A percentile compares a stretch with the other conserved stretches of the same genome.
phyloP scores from a whole-genome alignment of 2,888 invertebrate genomes.

The Cordilura impudica region DNA sequence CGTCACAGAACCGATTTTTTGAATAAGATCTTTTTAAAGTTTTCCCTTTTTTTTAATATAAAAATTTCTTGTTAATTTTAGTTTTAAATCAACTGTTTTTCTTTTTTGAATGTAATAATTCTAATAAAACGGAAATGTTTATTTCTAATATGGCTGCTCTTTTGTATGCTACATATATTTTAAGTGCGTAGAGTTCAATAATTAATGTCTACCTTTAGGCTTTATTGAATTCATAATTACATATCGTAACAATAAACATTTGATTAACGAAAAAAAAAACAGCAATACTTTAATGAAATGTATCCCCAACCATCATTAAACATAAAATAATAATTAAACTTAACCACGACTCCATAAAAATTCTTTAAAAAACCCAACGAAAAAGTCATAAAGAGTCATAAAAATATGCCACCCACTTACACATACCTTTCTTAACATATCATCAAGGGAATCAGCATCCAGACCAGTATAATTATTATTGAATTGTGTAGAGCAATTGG shows the following conservation, averaged over 20 bases:
- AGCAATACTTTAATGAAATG: no score
- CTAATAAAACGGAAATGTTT: no score
- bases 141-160: no score
- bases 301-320: background rate
- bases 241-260: background rate
- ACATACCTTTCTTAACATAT: conserved; percentile 87
- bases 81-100: no score
- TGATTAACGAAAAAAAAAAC: background rate
- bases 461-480: conserved; percentile 81
- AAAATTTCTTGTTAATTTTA: no score
- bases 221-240: background rate
- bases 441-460: conserved; percentile 88
- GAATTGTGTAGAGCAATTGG: conserved; percentile 82
- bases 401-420: background rate
- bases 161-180: no score
- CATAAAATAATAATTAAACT: background rate
- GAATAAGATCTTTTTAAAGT: no score
- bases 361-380: conserved; percentile 2
- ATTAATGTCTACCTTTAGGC: background rate
- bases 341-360: no score
- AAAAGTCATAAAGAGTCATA: background rate
- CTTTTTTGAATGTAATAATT: no score
- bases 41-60: no score
- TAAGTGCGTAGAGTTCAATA: no score
- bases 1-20: no score